These are phyloP conservation scores for Philhelius pedissequus DNA, from an alignment of 2,888 invertebrate species.

Conservation along the genomic window DNA sequence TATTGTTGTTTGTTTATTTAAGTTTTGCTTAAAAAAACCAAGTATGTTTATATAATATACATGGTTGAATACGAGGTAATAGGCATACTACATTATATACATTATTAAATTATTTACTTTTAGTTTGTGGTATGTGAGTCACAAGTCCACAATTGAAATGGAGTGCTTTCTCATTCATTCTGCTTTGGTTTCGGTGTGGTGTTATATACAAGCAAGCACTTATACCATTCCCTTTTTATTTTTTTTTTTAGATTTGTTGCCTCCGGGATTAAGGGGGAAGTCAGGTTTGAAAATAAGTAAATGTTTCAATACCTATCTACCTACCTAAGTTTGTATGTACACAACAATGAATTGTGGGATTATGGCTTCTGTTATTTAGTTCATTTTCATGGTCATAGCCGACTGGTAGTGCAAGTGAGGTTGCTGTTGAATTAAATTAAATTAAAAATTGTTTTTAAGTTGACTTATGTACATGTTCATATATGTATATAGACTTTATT, in stretches of 20 bases:
- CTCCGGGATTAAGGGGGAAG: not conserved
- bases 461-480: not conserved
- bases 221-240: not conserved
- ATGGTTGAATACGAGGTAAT: too few relatives aligned
- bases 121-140: not conserved
- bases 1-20: not conserved
- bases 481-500: not conserved
- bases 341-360: not conserved
- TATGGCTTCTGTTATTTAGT: constrained; percentile 1
- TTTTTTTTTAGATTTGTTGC: not conserved
- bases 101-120: too few relatives aligned
- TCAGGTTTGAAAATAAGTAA: not conserved
- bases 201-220: not conserved
- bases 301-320: not conserved
- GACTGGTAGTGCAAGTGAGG: not conserved
- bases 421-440: not conserved
- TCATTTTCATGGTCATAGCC: not conserved
- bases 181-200: not conserved
- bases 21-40: not conserved
- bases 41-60: not conserved
- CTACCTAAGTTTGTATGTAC: not conserved
- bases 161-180: not conserved
- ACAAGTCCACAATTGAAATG: not conserved
- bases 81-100: too few relatives aligned
- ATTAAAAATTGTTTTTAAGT: not conserved